phyloP scores from a whole-genome alignment of 1,140 invertebrate genomes.

The Popillia japonica region DNA sequence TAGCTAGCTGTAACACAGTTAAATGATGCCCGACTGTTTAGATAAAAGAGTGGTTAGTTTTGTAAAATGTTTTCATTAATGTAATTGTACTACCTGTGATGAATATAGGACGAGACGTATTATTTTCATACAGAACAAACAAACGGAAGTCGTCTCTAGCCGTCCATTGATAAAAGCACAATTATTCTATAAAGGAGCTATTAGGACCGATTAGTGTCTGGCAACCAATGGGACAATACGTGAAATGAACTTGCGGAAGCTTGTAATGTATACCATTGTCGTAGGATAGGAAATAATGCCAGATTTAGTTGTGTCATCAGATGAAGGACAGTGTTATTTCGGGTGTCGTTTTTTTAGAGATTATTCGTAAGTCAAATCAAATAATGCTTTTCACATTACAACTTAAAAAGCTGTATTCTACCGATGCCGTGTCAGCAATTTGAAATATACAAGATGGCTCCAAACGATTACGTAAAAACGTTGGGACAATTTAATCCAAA shows the following conservation, averaged over 20 bases:
- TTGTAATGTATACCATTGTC: neutral
- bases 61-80: neutral
- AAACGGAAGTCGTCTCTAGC: neutral
- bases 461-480: no score
- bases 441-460: no score
- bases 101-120: neutral
- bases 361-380: no score
- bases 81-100: neutral
- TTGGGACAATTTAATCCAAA: no score
- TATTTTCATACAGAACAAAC: constrained; percentile 15
- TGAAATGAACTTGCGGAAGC: neutral
- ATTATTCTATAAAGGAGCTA: constrained; percentile 25
- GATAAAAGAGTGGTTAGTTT: neutral
- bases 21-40: neutral
- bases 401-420: no score
- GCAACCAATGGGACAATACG: neutral
- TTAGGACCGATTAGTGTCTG: neutral
- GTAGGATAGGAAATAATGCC: constrained; percentile 12
- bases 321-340: neutral
- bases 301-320: neutral
- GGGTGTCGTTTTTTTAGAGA: no score
- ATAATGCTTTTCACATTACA: no score
- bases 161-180: constrained; percentile 11
- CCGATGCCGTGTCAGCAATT: no score
- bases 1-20: no score